Base-by-base conservation (phyloP, 92 coral and sea anemone species). In the Zoanthus gigantus region DNA sequence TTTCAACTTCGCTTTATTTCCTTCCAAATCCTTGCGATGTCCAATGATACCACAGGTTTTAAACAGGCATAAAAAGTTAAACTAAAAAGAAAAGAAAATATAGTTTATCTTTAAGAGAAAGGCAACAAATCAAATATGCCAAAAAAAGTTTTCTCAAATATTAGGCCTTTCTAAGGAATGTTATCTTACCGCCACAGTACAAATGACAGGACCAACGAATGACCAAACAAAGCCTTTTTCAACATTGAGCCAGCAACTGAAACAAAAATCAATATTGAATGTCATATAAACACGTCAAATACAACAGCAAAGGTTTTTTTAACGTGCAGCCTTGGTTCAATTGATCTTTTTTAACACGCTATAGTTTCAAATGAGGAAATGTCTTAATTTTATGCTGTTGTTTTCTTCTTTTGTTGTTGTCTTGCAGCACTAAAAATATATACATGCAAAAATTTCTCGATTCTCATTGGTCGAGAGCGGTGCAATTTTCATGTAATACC, bases 171-270 rank as follows among this genome's bases (percentile, higher is more conserved):
- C 2, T 14, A 58, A 58, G 0, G 17, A 17, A 58, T 58, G n/a
- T 58, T 13, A 1, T 57, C 92, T 86, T 79, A 90, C 92, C 89
- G 79, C 52, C 42, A 90, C 88, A 16, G 84, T 90, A 1, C 72
- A 67, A 15, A 90, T 78, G 16, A 88, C 92, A 9, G 92, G 92
- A 0, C 76, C 90, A 18, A 85, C 90, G 63, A 90, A 90, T 0
- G 83, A 74, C 92, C 92, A 90, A 18, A 90, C 85, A 47, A 90
- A 85, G 17, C 87, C 87, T 73, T 65, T 76, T 23, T 67, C 81
- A 2, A 83, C 79, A 34, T 82, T 78, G 10, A 90, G 81, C 92
- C 92, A 90, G 73, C 92, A 90, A 60, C 92, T 90, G 31, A 45
- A 71, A 83, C 18, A 66, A 83, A 15, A 47, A 32, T 16, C 28